phyloP scores from a whole-genome alignment of 2,888 invertebrate genomes.

The Standfussiana lucernea region DNA sequence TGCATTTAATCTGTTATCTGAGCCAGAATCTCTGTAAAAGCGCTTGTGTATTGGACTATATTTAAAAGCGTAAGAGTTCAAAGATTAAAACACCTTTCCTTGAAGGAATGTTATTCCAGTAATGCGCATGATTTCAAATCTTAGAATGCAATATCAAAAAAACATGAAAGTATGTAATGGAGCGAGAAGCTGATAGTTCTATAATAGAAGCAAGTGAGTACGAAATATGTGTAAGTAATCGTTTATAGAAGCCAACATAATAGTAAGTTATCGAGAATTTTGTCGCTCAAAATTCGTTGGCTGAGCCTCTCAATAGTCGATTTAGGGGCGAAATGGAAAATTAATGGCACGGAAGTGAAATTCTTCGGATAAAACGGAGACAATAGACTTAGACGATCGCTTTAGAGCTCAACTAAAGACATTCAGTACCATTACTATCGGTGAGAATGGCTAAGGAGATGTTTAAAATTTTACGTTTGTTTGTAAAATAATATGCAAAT shows the following conservation, averaged over 20 bases:
- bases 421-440: slow-evolving; percentile 69
- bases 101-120: neutral
- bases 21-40: slow-evolving; percentile 30
- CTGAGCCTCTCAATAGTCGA: slow-evolving; percentile 82
- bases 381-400: slow-evolving; percentile 78
- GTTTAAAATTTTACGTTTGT: slow-evolving; percentile 57
- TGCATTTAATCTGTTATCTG: slow-evolving; percentile 53
- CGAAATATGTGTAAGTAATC: slow-evolving; percentile 73
- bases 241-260: slow-evolving; percentile 72
- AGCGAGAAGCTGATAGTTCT: slow-evolving; percentile 44
- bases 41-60: slow-evolving; percentile 19
- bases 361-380: slow-evolving; percentile 81
- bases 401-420: slow-evolving; percentile 74
- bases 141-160: slow-evolving; percentile 33
- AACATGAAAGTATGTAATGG: slow-evolving; percentile 47
- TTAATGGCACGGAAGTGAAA: slow-evolving; percentile 87
- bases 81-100: slow-evolving; percentile 1
- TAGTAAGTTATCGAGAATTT: slow-evolving; percentile 81
- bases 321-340: slow-evolving; percentile 85
- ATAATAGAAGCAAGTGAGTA: slow-evolving; percentile 52
- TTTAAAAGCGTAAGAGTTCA: slow-evolving; percentile 3
- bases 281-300: slow-evolving; percentile 78
- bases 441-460: slow-evolving; percentile 57
- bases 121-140: slow-evolving; percentile 19
- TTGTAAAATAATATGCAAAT: slow-evolving; percentile 45